Percentiles rank a stretch among this genome's conserved stretches.
Conservation (phyloP, 2,888 invertebrate genomes). For the Antheraea assamensis region DNA sequence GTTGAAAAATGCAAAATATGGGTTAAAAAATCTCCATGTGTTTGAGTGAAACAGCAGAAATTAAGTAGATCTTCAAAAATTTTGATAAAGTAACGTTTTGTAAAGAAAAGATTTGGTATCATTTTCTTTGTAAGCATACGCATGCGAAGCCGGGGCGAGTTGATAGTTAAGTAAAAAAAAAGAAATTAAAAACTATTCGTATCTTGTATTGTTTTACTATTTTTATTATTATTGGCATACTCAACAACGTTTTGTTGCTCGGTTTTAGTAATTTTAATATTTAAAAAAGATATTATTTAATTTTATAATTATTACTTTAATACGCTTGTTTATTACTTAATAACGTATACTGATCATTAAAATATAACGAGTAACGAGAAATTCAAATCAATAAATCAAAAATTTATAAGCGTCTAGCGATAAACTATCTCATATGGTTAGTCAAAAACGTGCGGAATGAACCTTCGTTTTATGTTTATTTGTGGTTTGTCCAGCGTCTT, state of each 20-base stretch:
- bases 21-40: too few species aligned
- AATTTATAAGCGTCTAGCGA: background rate
- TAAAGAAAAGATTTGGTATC: too few species aligned
- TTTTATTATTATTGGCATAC: background rate
- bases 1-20: too few species aligned
- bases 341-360: background rate
- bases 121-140: too few species aligned
- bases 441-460: background rate
- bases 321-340: background rate
- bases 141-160: too few species aligned
- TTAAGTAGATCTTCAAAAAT: too few species aligned
- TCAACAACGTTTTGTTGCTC: background rate
- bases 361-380: background rate
- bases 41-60: too few species aligned
- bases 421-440: constrained; percentile 4
- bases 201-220: background rate
- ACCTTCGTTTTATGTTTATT: constrained; percentile 10
- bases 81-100: too few species aligned
- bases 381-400: background rate
- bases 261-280: background rate
- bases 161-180: too few species aligned
- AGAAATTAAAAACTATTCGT: too few species aligned
- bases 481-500: background rate
- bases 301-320: background rate
- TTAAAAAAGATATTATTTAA: background rate